These are phyloP conservation scores for Australoheros facetus DNA, from an alignment of 2,797 vertebrate genomes.

Conservation along the genomic window DNA sequence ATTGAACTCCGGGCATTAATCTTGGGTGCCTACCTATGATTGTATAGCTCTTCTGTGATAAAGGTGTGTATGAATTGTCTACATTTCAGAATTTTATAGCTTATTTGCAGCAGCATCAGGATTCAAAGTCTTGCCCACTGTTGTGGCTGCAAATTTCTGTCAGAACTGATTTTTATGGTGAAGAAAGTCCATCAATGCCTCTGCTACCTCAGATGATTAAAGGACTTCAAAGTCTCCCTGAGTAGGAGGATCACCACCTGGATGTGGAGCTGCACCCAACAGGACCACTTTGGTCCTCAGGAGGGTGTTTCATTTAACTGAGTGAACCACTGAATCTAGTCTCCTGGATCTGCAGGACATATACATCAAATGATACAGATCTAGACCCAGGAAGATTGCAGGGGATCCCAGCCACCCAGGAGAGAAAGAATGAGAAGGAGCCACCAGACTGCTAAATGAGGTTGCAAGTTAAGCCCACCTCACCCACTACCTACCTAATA, in stretches of 20 bases:
- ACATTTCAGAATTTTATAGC: not conserved
- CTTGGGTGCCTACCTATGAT: not conserved
- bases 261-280: not conserved
- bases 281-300: not conserved
- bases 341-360: too few species aligned
- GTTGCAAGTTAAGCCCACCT: not conserved
- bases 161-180: not conserved
- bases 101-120: not conserved
- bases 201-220: not conserved
- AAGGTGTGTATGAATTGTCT: not conserved
- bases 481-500: not conserved
- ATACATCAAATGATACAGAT: too few species aligned
- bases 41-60: not conserved
- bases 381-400: too few species aligned
- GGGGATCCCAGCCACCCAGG: too few species aligned
- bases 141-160: not conserved
- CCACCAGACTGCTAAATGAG: not conserved
- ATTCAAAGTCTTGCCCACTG: not conserved
- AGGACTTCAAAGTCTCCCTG: too few species aligned
- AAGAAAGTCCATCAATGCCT: not conserved
- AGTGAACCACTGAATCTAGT: not conserved
- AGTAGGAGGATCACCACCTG: accelerated
- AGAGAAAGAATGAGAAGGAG: accelerated
- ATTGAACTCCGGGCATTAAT: not conserved
- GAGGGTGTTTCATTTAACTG: not conserved